Evolutionary conservation across 2,113 vertebrate species (phyloP).

Genomic region (Regulus satrapa): DNA sequence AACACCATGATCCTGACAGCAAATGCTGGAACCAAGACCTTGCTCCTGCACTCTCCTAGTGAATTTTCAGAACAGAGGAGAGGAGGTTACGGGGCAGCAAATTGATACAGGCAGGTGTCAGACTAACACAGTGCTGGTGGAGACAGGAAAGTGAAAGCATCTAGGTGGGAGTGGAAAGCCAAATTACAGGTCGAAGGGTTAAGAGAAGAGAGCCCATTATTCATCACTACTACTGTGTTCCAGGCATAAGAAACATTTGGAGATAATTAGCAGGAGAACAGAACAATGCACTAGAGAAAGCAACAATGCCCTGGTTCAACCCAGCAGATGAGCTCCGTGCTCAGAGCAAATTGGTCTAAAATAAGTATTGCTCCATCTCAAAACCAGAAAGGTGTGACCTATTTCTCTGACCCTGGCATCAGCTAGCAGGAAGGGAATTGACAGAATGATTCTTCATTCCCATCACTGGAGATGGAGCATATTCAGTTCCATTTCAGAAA

Average conservation of each 20-base stretch:
- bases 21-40: not conserved
- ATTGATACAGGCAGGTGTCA: not conserved
- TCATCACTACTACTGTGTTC: conserved; percentile 48
- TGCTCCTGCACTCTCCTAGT: not conserved
- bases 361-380: conserved; percentile 60
- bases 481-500: conserved; percentile 29
- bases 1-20: not conserved
- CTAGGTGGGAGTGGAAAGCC: conserved; percentile 34
- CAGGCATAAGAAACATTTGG: conserved; percentile 60
- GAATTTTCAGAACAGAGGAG: not conserved
- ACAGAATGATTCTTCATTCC: not conserved
- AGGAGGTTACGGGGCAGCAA: not conserved
- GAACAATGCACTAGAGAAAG: conserved; percentile 67
- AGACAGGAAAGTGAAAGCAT: conserved; percentile 3
- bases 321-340: conserved; percentile 58
- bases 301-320: conserved; percentile 58
- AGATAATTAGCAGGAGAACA: conserved; percentile 57
- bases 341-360: conserved; percentile 62
- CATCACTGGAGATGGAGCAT: not conserved
- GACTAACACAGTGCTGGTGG: not conserved
- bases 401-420: conserved; percentile 53
- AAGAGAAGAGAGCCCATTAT: conserved; percentile 59
- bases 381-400: conserved; percentile 59
- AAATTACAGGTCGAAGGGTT: conserved; percentile 40
- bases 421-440: conserved; percentile 52